Evolutionary conservation across 2,888 invertebrate genomes (phyloP), one percentile per base, ranked within the genome.

Genomic region (Cheilosia vernalis): DNA sequence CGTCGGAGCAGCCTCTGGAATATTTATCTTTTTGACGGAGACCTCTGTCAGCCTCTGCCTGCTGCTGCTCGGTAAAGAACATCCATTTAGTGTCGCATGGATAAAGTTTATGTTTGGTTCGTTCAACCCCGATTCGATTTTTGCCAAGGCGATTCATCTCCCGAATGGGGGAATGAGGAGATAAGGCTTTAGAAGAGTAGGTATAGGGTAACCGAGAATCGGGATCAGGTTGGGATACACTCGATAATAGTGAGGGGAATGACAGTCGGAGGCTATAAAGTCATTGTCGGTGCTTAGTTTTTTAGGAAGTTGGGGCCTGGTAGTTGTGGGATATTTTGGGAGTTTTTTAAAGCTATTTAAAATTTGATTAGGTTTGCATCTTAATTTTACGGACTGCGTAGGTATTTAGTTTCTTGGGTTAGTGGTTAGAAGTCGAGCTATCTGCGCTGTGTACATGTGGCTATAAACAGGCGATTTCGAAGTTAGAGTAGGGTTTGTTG

Each of bases 81-180:
- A 85, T 81, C 85, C 51, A 77, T 81, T 81, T 85, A 72, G 72
- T 85, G 85, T 85, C 81, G 81, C 81, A 76, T 85, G 84, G 81
- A 77, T 77, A 81, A 85, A 72, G 80, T 85, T 85, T 81, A 80
- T 74, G 80, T 70, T 80, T 84, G 80, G 74, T 84, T 80, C 84
- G 80, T 84, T 80, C 74, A 83, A 83, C 78, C 79, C 67, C 69
- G 67, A 79, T 67, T 58, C 42, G 10, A 9, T 30, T n/a, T 53
- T 56, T 21, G 66, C n/a, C 6, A 3, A 70, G 51, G 51, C 63
- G 61, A 79, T 79, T 70, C 64, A 72, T 79, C 64, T 66, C 49
- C 51, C 30, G 42, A 64, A 49, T 27, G 63, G 27, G 40, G 19
- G 40, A 33, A 58, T 21, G 55, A 61, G 49, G 64, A 51, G 61